Evolutionary conservation across 2,797 vertebrate genomes (phyloP), one percentile per base, ranked within the genome.

Genomic region (Chelidonichthys spinosus): DNA sequence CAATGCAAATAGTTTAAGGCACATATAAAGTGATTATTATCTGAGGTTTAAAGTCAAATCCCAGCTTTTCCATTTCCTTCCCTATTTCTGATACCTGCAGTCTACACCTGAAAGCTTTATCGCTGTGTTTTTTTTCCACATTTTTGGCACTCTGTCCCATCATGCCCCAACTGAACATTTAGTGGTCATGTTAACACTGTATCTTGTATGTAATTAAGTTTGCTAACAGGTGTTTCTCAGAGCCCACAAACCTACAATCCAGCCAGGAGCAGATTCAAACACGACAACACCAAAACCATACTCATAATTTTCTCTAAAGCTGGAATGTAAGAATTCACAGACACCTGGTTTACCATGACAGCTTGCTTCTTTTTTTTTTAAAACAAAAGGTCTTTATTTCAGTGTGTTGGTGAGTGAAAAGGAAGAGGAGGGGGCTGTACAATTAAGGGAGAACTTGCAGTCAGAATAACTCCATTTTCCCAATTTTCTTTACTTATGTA

Each of bases 201-300:
- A 92, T 87, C 72, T 81, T 55, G 66, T 91, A 47, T 94, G 85
- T 93, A 95, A 95, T 95, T 95, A 72, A 94, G 55, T 85, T 74
- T 58, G 39, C 69, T 39, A 91, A 92, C 94, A 95, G 95, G 92
- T 96, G 95, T 94, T 93, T 83, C 63, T 2, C 74, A 52, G 83
- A 80, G 83, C 46, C 76, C 49, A 18, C 88, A 93, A 93, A 90
- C 93, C 94, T 92, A 43, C 93, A 95, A 94, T 94, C 93, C 89
- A 69, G 64, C 11, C 66, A 9, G 78, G 76, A 90, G 89, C 93
- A 90, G 91, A 93, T 92, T 92, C 75, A 60, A 92, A 91, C 94
- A 94, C 62, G 90, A 92, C 77, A 47, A 69, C 81, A n/a, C 53
- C 79, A 90, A 93, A 92, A 86, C 81, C 78, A 93, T 92, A 88